phyloP scores from a whole-genome alignment of 2,113 vertebrate species.

The Coregonus clupeaformis region DNA sequence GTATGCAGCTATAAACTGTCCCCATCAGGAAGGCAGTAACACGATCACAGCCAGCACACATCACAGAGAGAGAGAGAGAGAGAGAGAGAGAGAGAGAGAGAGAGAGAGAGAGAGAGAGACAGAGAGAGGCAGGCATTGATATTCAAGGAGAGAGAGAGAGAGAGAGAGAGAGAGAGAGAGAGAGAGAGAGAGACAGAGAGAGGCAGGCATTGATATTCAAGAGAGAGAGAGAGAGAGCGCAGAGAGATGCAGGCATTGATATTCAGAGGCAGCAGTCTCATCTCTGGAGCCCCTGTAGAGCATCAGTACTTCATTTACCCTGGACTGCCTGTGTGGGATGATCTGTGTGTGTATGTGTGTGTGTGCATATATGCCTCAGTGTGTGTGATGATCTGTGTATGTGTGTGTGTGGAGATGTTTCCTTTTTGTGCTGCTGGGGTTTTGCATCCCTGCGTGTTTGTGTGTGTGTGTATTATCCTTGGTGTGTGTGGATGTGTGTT shows the following conservation, averaged over 20 bases:
- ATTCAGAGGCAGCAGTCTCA: slow-evolving; percentile 4
- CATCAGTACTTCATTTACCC: slow-evolving; percentile 8
- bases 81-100: slow-evolving; percentile 10
- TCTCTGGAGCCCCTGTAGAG: slow-evolving; percentile 19
- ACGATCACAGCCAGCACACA: neutral
- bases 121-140: no score
- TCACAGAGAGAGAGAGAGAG: slow-evolving; percentile 4
- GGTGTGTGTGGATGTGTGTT: slow-evolving; percentile 12
- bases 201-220: no score
- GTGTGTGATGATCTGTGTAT: no score
- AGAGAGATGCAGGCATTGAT: neutral
- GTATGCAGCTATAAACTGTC: slow-evolving; percentile 42
- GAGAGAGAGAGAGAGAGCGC: neutral
- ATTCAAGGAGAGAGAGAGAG: no score
- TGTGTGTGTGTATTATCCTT: slow-evolving; percentile 20
- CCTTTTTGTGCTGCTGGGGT: neutral
- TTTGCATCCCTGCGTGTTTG: slow-evolving; percentile 34
- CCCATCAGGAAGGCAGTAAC: slow-evolving; percentile 23
- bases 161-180: no score
- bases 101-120: slow-evolving; percentile 5
- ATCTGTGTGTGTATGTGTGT: no score
- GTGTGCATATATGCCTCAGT: no score
- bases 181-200: slow-evolving; percentile 19
- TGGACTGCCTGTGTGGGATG: neutral
- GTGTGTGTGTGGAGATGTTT: no score